Conservation (phyloP, 2,113 vertebrate species). For the Nothocercus nigrocapillus region DNA sequence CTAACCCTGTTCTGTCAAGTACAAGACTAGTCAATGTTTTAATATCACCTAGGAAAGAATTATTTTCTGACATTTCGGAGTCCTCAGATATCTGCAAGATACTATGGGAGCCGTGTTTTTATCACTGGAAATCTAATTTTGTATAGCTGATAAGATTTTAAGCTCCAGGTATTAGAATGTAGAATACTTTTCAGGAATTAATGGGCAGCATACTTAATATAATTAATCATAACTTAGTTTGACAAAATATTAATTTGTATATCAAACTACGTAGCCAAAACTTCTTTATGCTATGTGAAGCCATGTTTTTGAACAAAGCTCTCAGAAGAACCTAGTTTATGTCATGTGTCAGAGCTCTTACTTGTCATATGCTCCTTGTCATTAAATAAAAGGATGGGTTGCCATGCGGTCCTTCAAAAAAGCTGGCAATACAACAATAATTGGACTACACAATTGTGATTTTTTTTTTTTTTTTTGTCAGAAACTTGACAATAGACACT, state of each 20-base stretch:
- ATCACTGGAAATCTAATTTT: background rate
- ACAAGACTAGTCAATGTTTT: background rate
- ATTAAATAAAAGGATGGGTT: background rate
- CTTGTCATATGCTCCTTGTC: background rate
- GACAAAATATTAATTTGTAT: slow-evolving; percentile 14
- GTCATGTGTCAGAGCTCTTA: background rate
- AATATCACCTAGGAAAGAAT: background rate
- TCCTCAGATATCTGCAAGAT: background rate
- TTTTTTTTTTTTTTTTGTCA: background rate
- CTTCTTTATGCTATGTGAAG: background rate
- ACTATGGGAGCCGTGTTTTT: background rate
- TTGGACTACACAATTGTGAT: too few species aligned
- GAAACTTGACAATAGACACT: background rate
- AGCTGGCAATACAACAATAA: background rate
- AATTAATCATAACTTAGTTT: background rate
- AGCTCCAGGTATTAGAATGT: background rate
- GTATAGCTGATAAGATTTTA: background rate
- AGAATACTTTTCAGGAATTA: background rate
- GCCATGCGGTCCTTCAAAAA: background rate
- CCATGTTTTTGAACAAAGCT: background rate
- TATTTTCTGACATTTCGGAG: slow-evolving; percentile 16
- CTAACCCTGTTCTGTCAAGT: background rate
- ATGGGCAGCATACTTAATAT: background rate
- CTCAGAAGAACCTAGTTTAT: background rate
- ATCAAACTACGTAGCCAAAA: background rate